Evolutionary conservation across 2,113 vertebrate genomes (phyloP), one percentile per base, ranked within the genome.

Genomic region (Sinocyclocheilus grahami): DNA sequence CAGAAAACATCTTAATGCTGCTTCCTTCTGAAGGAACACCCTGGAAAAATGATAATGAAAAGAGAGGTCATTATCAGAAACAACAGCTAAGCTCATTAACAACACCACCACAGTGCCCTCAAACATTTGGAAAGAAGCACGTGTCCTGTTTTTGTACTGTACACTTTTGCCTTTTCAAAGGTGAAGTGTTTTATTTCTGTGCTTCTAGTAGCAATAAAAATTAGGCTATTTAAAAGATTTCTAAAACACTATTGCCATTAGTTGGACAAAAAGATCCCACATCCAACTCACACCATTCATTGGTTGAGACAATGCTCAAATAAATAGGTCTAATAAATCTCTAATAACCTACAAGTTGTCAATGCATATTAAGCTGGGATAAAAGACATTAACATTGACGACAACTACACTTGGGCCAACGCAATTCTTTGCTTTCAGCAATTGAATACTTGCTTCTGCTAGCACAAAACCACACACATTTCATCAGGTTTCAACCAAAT

Each of bases 1-100:
- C 46, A 75, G 24, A 83, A 90, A 74, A 86, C 76, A 88, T 89
- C 88, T 90, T 95, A 95, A 89, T 95, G 95, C 92, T 95, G 95
- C 94, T 95, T 95, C 91, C 94, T 95, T 91, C 95, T 94, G 91
- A 95, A 95, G 85, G 95, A 95, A 91, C 95, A 95, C 85, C 95
- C 95, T 95, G 91, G 2, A n/a, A 72, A 74, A 86, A 91, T 6
- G 53, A 92, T 8, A 84, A 12, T 1, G 65, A 24, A 51, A 12
- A n/a, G 7, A 79, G 18, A 58, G 55, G 1, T 69, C 20, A 55
- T 18, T 72, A 11, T 60, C 20, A 46, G 37, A 37, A 53, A 74
- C n/a, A 16, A 55, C 22, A 6, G 3, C 82, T 83, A n/a, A 58
- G 24, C 72, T 76, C 72, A 76, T 76, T 76, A 51, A 27, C 22